These are phyloP conservation scores for Ectemnius cavifrons DNA, from an alignment of 2,888 invertebrate genomes.

Conservation along the genomic window DNA sequence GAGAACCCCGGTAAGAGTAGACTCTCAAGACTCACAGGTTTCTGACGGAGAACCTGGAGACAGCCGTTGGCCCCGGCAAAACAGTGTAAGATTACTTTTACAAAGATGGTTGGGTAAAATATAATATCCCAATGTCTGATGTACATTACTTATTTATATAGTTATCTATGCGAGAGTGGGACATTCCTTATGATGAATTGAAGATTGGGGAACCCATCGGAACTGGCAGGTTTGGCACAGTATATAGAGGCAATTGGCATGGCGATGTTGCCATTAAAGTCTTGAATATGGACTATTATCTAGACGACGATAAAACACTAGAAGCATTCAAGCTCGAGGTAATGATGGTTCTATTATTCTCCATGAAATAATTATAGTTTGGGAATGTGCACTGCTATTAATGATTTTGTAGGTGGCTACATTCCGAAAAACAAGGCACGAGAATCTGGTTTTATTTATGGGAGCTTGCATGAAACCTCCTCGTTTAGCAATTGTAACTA, in stretches of 20 bases:
- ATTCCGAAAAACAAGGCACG: conserved; percentile 98
- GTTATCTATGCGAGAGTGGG: conserved; percentile 96
- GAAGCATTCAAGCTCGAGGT: conserved; percentile 97
- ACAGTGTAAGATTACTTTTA: conserved; percentile 82
- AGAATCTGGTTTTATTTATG: conserved; percentile 99
- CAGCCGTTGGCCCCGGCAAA: conserved; percentile 87
- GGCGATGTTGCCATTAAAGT: conserved; percentile 98
- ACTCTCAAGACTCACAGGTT: conserved; percentile 90
- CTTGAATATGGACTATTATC: conserved; percentile 93
- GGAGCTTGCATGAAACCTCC: conserved; percentile 99
- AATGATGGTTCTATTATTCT: conserved; percentile 23
- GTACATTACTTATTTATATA: conserved; percentile 42
- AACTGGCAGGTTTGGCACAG: conserved; percentile 95
- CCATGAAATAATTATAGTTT: conserved; percentile 2
- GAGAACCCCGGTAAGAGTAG: conserved; percentile 87
- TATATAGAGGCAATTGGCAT: conserved; percentile 97
- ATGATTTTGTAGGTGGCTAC: conserved; percentile 86
- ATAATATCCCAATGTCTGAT: neutral
- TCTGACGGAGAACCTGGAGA: conserved; percentile 81
- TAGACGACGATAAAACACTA: conserved; percentile 90
- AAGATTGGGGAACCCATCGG: conserved; percentile 93
- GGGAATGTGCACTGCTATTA: conserved; percentile 23
- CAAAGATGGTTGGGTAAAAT: too few species aligned
- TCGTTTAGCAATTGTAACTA: conserved; percentile 96
- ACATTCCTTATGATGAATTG: conserved; percentile 97